Conservation (phyloP, 2,113 vertebrate species). For the Eptesicus fuscus region DNA sequence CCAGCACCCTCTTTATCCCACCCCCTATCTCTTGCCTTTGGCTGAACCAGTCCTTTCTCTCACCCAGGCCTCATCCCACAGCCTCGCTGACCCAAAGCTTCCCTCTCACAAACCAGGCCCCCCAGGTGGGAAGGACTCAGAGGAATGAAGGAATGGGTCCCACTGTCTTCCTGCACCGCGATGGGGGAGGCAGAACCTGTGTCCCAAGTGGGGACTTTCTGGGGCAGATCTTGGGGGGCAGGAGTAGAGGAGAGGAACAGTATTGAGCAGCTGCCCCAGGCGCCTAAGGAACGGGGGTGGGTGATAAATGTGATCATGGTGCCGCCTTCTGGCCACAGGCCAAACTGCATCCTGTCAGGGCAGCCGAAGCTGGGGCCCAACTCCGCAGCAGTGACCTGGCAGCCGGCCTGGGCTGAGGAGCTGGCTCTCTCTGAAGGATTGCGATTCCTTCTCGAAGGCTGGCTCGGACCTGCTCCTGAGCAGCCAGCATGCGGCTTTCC, state of each 20-base stretch:
- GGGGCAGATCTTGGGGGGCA: not conserved
- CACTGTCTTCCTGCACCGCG: not conserved
- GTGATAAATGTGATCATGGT: not conserved
- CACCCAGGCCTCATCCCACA: not conserved
- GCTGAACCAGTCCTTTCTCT: not conserved
- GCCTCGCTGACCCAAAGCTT: not conserved
- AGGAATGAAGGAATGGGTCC: not conserved
- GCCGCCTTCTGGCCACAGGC: constrained; percentile 32
- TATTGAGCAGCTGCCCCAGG: not conserved
- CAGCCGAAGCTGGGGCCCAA: accelerated
- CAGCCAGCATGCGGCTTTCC: not conserved
- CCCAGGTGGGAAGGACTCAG: not conserved
- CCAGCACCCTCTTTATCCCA: not conserved
- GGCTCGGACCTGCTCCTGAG: not conserved
- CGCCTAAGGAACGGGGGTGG: not conserved
- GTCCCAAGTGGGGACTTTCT: not conserved
- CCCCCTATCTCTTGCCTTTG: not conserved
- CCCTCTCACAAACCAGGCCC: not conserved
- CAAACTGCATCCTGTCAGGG: not conserved
- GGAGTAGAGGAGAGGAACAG: not conserved
- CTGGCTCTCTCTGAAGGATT: not conserved
- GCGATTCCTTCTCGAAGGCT: not conserved
- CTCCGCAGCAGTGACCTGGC: not conserved
- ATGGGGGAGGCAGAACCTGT: not conserved
- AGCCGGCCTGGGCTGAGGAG: not conserved